phyloP scores from a whole-genome alignment of 2,888 invertebrate species.

The Heliothis peltigera region DNA sequence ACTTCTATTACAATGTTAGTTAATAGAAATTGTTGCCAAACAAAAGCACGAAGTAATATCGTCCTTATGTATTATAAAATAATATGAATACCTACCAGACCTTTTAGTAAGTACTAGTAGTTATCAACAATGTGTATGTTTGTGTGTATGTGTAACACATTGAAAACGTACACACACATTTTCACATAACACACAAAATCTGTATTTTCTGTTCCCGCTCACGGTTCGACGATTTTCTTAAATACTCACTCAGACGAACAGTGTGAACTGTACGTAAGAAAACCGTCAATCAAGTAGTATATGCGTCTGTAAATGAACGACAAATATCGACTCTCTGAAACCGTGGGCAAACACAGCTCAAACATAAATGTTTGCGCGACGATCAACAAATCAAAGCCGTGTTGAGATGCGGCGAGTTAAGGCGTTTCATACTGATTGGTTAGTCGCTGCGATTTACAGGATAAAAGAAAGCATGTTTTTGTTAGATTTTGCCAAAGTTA shows the following conservation, averaged over 20 bases:
- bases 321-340: conserved; percentile 52
- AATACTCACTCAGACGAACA: conserved; percentile 15
- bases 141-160: too few species aligned
- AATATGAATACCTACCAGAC: too few species aligned
- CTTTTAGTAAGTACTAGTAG: neutral
- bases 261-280: conserved; percentile 30
- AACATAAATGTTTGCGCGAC: conserved; percentile 60
- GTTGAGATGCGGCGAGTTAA: conserved; percentile 49
- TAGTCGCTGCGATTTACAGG: conserved; percentile 4
- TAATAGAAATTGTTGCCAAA: too few species aligned
- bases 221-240: conserved; percentile 4
- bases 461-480: neutral
- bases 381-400: conserved; percentile 61
- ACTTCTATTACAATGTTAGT: too few species aligned
- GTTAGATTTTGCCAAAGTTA: too few species aligned
- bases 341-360: conserved; percentile 56
- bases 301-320: conserved; percentile 54
- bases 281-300: conserved; percentile 42
- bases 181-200: conserved; percentile 1
- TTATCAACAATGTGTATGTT: too few species aligned
- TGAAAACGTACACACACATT: too few species aligned
- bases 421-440: conserved; percentile 36
- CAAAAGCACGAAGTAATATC: too few species aligned
- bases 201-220: neutral
- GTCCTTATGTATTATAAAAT: too few species aligned